Evolutionary conservation across 2,888 invertebrate genomes (phyloP).

Genomic region (Parelbella ahira): DNA sequence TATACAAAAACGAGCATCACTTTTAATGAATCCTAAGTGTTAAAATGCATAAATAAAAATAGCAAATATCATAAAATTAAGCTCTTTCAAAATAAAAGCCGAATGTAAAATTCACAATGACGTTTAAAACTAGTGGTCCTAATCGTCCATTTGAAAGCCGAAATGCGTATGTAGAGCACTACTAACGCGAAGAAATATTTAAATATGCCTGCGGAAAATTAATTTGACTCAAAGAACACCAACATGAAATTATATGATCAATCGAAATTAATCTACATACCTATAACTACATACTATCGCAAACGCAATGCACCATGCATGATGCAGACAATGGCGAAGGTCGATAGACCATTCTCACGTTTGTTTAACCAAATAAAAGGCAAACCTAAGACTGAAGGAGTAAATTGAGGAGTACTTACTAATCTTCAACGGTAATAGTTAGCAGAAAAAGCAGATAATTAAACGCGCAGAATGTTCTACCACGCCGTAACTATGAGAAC

Average conservation of each 20-base stretch:
- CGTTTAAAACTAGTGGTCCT: too few relatives aligned
- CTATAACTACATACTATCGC: conserved; percentile 44
- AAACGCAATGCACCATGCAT: conserved; percentile 81
- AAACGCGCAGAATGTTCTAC: conserved; percentile 73
- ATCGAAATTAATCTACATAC: conserved; percentile 28
- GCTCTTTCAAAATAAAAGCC: too few relatives aligned
- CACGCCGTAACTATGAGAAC: conserved; percentile 79
- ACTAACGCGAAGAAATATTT: too few relatives aligned
- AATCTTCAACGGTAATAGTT: conserved; percentile 69
- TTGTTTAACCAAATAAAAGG: conserved; percentile 37
- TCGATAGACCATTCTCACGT: conserved; percentile 61
- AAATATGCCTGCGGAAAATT: too few relatives aligned
- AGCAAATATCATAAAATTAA: too few relatives aligned
- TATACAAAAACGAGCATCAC: too few relatives aligned
- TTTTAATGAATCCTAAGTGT: too few relatives aligned
- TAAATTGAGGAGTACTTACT: conserved; percentile 45
- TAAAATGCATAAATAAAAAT: too few relatives aligned
- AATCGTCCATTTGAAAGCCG: too few relatives aligned
- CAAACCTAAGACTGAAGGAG: conserved; percentile 22
- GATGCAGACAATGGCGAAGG: conserved; percentile 80
- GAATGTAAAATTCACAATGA: too few relatives aligned
- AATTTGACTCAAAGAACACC: background rate
- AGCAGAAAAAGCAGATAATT: conserved; percentile 67
- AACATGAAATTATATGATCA: conserved; percentile 14
- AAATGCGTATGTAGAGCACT: too few relatives aligned